These are phyloP conservation scores for Microplitis deprimator DNA, from an alignment of 2,888 invertebrate species.

Conservation along the genomic window DNA sequence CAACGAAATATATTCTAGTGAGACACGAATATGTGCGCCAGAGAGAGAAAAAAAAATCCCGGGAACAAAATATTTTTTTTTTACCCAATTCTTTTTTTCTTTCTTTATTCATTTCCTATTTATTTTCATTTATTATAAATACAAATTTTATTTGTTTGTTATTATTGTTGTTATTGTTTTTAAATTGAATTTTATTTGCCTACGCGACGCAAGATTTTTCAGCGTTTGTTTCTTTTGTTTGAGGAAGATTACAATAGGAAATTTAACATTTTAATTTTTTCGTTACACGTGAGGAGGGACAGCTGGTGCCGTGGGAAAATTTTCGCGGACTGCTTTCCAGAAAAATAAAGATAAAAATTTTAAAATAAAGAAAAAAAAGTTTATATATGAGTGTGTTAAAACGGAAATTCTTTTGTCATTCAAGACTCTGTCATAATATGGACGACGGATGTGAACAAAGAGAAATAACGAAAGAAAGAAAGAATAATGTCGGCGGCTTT, in stretches of 20 bases:
- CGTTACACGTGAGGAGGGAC: neutral
- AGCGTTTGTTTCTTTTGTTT: neutral
- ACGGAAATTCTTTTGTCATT: neutral
- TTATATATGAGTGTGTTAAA: neutral
- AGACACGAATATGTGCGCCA: neutral
- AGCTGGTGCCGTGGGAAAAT: neutral
- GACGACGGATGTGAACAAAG: neutral
- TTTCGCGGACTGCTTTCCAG: neutral
- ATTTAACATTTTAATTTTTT: neutral
- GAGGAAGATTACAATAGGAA: neutral
- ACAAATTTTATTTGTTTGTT: neutral
- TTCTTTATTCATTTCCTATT: neutral
- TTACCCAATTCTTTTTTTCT: neutral
- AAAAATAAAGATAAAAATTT: neutral
- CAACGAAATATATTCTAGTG: slow-evolving; percentile 13
- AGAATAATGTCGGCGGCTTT: neutral
- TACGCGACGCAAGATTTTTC: neutral
- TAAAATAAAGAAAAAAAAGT: neutral
- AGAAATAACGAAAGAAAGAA: neutral
- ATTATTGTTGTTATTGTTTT: neutral
- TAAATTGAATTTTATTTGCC: neutral
- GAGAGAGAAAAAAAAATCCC: neutral
- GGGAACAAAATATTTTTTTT: neutral
- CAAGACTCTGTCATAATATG: slow-evolving; percentile 1
- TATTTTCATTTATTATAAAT: neutral